Base-by-base conservation (phyloP, 2,113 vertebrate species). In the Nestor notabilis region DNA sequence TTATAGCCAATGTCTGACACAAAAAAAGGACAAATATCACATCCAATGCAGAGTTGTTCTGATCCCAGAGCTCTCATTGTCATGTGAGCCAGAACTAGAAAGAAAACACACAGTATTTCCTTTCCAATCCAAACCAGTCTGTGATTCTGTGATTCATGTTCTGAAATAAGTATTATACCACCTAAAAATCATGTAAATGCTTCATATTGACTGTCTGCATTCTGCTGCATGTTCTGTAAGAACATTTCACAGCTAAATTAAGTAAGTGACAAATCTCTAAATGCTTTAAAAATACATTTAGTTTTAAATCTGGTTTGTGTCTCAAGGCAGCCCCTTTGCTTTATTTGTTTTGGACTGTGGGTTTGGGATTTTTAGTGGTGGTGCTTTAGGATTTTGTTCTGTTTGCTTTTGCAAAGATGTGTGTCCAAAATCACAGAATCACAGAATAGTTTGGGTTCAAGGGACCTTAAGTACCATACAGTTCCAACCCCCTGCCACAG, bases 171-270 rank as follows among this genome's bases (percentile, higher is more conserved):
- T 35, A 81, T 72, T 50, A 77, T 29, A 27, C n/a, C 7, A 75
- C 82, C 33, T 72, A 80, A 87, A 87, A 72, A 43, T 35, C 29
- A 35, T 5, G 10, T 31, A 81, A 74, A 87, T 89, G 24, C 46
- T 89, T 83, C 55, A 56, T 75, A 90, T 18, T 70, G 35, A 52
- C 66, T 76, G 55, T 24, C 7, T 27, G 2, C 68, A 10, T 35
- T 95, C 35, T 97, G 15, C 9, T 71, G 5, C 23, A 50, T 37
- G 56, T 47, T 43, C 53, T 29, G 17, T 6, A 69, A 79, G 37
- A 79, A 75, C 18, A 60, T 91, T 90, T 87, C 8, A 64, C 18
- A 84, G 39, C 56, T 96, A 77, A 96, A 96, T 76, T 72, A 92
- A 95, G 25, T 17, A 87, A 74, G n/a, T 78, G 23, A 20, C 37